Evolutionary conservation across 2,888 invertebrate genomes (phyloP).

Genomic region (Amitus sp.): DNA sequence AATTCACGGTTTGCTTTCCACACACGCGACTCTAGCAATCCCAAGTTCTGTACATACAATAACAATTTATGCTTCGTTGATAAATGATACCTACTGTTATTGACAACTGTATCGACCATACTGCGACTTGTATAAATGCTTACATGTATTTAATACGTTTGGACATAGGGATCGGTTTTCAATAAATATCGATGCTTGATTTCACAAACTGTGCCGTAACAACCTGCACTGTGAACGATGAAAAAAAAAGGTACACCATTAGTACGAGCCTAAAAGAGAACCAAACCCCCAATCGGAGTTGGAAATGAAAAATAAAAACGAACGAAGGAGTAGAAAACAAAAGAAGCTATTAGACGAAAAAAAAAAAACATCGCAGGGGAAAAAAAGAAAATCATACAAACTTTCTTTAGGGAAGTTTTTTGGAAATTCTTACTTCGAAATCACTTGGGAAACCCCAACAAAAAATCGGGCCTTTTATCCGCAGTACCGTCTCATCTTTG

Average conservation of each 20-base stretch:
- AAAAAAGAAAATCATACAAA: too few relatives aligned
- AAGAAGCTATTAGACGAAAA: too few relatives aligned
- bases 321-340: too few relatives aligned
- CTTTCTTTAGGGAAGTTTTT: too few relatives aligned
- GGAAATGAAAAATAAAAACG: too few relatives aligned
- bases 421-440: slow-evolving; percentile 81
- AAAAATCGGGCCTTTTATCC: slow-evolving; percentile 84
- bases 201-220: slow-evolving; percentile 10
- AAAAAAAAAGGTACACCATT: too few relatives aligned
- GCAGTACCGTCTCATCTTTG: slow-evolving; percentile 77
- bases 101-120: slow-evolving; percentile 48
- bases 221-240: too few relatives aligned
- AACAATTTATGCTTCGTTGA: slow-evolving; percentile 29
- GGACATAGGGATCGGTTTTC: slow-evolving; percentile 58
- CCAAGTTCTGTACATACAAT: background rate
- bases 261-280: too few relatives aligned
- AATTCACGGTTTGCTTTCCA: too few relatives aligned
- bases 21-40: too few relatives aligned
- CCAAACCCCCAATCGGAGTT: too few relatives aligned
- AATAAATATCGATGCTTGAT: slow-evolving; percentile 60
- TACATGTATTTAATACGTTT: slow-evolving; percentile 60
- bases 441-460: slow-evolving; percentile 80
- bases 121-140: slow-evolving; percentile 57
- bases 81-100: slow-evolving; percentile 53
- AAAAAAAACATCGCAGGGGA: too few relatives aligned